Evolutionary conservation across 2,797 vertebrate genomes (phyloP), one percentile per base, ranked within the genome.

Genomic region (Natrix natrix): DNA sequence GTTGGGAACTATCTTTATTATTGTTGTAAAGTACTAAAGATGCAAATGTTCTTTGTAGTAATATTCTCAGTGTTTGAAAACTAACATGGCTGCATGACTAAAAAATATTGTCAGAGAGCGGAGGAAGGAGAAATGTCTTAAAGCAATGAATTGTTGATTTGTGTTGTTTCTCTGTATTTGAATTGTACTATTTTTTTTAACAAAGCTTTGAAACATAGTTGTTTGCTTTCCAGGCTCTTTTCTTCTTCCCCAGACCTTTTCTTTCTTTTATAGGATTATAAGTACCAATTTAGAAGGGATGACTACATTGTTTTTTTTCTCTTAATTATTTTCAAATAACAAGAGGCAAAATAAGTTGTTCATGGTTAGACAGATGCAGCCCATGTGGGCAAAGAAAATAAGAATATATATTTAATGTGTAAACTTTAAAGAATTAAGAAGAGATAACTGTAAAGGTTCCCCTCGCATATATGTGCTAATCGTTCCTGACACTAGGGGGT

Each of bases 371-470:
- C 52, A 69, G 92, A 88, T 86, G 20, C 1, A 8, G 3, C 20
- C 83, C 11, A 14, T 16, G 83, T 22, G 20, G 92, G 90, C 87
- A 61, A 8, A 28, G 0, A 22, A 86, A 89, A 91, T 60, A 86
- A 56, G 8, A 20, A 78, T 22, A 43, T 32, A 37, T 8, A 57
- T 43, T 78, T 78, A 37, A 93, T 52, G 55, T 48, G 8, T 66
- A 14, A 86, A 88, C 24, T 93, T 94, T 92, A 90, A 94, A 26
- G 74, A 92, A 48, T 83, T 88, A 55, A 59, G n/a, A 52, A 92
- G 92, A 93, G 24, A 43, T 43, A 43, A 43, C 43, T 3, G 43
- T 43, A 43, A 43, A 43, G 43, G 43, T 43, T 43, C 43, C 43
- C 43, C 43, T 43, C 43, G 43, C 43, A 43, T 43, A 43, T 43